Base-by-base conservation (phyloP, 2,888 invertebrate species). In the Lepidocyrtinus sp. region DNA sequence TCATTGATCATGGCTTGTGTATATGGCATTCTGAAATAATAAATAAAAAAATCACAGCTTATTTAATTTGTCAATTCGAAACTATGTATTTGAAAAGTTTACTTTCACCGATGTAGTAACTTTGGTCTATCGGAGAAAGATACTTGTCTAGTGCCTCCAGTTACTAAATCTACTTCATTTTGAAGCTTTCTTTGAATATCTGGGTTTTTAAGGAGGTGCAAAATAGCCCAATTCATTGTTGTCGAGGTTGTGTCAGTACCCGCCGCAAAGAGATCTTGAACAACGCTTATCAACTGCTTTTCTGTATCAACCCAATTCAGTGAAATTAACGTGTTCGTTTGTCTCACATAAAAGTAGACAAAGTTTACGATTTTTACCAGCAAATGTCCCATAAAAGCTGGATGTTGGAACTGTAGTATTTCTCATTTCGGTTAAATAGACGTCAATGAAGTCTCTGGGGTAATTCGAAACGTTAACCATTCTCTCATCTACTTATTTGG, bases 401-500 rank as follows among this genome's bases (percentile, higher is more conserved):
- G 79, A 82, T 1, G 25, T 1, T 0, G 75, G 19, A n/a, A 79
- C 75, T 0, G 46, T 75, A 2, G 82, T 78, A 3, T 65, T 36
- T n/a, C 65, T 64, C 0, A 78, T 82, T 67, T 82, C 74, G 0
- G 64, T 77, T 1, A 82, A 15, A 45, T 78, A 78, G 1, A 75
- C 75, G 22, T 82, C 78, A 24, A 75, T 82, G 45, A 82, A 82
- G 50, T 82, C 82, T 19, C 78, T 82, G 22, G 0, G 46, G 55
- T 59, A 21, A 21, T n/a, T n/a, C n/a, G n/a, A n/a, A n/a, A n/a
- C n/a, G n/a, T n/a, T n/a, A n/a, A n/a, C n/a, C n/a, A n/a, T n/a
- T n/a, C n/a, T n/a, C n/a, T 36, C 36, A 36, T 36, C 36, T 36
- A 36, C 36, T 12, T 36, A n/a, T 12, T 61, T 61, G 5, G n/a